A percentile compares a stretch with the other conserved stretches of the same genome.
These are phyloP conservation scores for Lanistes nyassanus DNA, from an alignment of 1,140 invertebrate species.

Conservation along the genomic window DNA sequence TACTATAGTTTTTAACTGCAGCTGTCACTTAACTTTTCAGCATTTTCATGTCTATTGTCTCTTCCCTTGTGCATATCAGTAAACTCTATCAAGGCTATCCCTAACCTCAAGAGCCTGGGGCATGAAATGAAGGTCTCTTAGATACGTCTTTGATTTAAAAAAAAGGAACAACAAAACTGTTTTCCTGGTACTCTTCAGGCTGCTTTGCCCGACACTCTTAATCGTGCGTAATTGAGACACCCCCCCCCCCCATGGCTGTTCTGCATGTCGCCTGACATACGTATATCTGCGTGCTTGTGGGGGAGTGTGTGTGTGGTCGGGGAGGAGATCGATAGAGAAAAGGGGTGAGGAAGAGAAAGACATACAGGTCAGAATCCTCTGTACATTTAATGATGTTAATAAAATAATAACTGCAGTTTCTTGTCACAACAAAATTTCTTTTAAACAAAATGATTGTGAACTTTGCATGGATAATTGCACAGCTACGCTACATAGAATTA, in stretches of 20 bases:
- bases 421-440: not conserved
- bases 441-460: not conserved
- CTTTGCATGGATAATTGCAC: not conserved
- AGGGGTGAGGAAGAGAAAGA: not conserved
- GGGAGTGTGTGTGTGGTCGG: not conserved
- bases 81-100: too few relatives aligned
- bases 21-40: too few relatives aligned
- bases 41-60: too few relatives aligned
- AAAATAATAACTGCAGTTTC: not conserved
- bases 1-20: too few relatives aligned
- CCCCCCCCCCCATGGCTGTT: too few relatives aligned
- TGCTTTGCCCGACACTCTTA: not conserved
- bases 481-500: not conserved
- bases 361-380: not conserved
- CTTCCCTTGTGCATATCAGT: too few relatives aligned
- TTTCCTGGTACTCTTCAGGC: not conserved
- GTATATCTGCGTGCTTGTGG: constrained; percentile 1
- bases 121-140: too few relatives aligned
- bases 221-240: too few relatives aligned
- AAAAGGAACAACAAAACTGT: not conserved
- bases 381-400: not conserved
- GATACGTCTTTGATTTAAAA: not conserved
- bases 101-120: too few relatives aligned
- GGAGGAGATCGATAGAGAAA: not conserved
- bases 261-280: not conserved